phyloP scores from a whole-genome alignment of 2,797 vertebrate species.

The Sarcophilus harrisii region DNA sequence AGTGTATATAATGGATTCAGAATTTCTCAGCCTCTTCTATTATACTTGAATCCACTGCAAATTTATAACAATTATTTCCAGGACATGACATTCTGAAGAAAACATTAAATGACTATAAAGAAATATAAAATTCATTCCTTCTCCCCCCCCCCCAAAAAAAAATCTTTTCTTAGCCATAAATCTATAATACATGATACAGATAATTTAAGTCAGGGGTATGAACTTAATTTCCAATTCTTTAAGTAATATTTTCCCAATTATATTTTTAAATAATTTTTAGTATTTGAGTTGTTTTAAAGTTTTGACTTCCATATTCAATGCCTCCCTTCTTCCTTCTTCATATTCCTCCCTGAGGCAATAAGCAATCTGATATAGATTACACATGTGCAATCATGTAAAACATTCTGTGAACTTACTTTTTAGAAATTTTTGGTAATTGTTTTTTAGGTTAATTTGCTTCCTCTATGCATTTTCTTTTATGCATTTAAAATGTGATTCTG shows the following conservation, averaged over 20 bases:
- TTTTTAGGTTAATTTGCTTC: not conserved
- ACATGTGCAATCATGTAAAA: not conserved
- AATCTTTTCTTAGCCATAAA: not conserved
- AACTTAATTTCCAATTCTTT: not conserved
- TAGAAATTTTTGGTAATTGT: not conserved
- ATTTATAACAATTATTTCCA: conserved; percentile 40
- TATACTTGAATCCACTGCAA: conserved; percentile 11
- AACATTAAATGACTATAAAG: not conserved
- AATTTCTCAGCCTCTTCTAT: conserved; percentile 45
- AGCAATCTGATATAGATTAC: not conserved
- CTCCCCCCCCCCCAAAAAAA: conserved; percentile 12
- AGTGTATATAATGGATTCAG: conserved; percentile 22
- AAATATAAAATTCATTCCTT: conserved; percentile 24
- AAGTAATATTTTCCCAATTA: not conserved
- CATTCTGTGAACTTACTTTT: not conserved
- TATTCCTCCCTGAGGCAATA: not conserved
- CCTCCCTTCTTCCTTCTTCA: accelerated
- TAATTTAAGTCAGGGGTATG: not conserved
- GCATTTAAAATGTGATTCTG: not conserved
- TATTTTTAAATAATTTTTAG: not conserved
- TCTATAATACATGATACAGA: not conserved
- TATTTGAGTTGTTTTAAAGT: not conserved
- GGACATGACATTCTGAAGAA: not conserved
- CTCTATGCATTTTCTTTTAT: not conserved
- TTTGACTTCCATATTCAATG: not conserved